Conservation (phyloP, 1,140 invertebrate genomes). For the Danaus plexippus region DNA sequence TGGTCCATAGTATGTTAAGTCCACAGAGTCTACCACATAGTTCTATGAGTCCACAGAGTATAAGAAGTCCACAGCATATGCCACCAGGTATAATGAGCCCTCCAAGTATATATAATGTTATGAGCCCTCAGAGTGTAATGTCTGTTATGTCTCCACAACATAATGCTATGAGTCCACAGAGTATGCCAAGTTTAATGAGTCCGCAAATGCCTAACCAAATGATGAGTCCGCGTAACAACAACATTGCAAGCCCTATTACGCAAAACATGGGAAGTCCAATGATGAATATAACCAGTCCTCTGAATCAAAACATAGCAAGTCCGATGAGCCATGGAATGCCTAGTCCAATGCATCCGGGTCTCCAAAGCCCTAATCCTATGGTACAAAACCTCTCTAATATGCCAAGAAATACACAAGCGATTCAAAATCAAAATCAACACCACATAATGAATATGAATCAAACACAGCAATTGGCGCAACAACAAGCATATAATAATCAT, state of each 20-base stretch:
- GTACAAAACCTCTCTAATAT: slow-evolving; percentile 58
- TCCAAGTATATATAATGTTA: slow-evolving; percentile 61
- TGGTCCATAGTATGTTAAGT: slow-evolving; percentile 53
- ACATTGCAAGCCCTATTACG: slow-evolving; percentile 58
- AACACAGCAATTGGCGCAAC: slow-evolving; percentile 31
- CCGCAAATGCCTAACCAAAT: slow-evolving; percentile 62
- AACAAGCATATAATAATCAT: slow-evolving; percentile 36
- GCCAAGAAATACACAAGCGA: slow-evolving; percentile 40
- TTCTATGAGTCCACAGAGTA: slow-evolving; percentile 61
- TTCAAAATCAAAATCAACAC: slow-evolving; percentile 43
- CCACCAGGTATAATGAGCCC: slow-evolving; percentile 63
- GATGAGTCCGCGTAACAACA: slow-evolving; percentile 62
- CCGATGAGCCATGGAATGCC: slow-evolving; percentile 63
- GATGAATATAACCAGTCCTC: slow-evolving; percentile 58
- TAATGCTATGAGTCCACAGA: slow-evolving; percentile 64
- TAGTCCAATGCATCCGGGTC: slow-evolving; percentile 61
- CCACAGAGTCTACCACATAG: slow-evolving; percentile 56
- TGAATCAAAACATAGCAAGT: slow-evolving; percentile 55
- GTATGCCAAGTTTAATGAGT: slow-evolving; percentile 63
- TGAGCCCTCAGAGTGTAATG: slow-evolving; percentile 63
- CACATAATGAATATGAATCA: slow-evolving; percentile 45
- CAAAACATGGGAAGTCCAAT: slow-evolving; percentile 60
- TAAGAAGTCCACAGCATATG: slow-evolving; percentile 62
- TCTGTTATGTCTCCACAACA: slow-evolving; percentile 68
- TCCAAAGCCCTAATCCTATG: slow-evolving; percentile 60